phyloP scores from a whole-genome alignment of 2,797 vertebrate genomes.

The Urophycis tenuis region DNA sequence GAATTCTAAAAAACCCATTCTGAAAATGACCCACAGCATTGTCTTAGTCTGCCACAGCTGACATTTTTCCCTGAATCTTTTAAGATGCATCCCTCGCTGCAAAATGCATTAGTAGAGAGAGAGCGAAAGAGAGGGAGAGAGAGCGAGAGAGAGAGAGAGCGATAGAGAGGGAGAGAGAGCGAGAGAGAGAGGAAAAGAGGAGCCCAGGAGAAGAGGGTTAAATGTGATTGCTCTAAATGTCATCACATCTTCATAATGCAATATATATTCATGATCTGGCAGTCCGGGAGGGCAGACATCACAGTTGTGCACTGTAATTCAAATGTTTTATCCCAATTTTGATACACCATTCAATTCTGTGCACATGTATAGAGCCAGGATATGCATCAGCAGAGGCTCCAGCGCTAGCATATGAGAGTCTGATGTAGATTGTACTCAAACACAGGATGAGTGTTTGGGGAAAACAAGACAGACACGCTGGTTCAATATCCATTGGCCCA shows the following conservation, averaged over 20 bases:
- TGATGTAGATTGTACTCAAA: conserved; percentile 23
- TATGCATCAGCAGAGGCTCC: conserved; percentile 26
- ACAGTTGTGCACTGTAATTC: conserved; percentile 68
- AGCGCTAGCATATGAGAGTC: conserved; percentile 20
- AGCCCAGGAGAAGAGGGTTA: conserved; percentile 66
- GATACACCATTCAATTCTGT: conserved; percentile 48
- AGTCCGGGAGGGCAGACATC: conserved; percentile 65
- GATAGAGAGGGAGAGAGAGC: conserved; percentile 24
- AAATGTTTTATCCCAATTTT: conserved; percentile 66
- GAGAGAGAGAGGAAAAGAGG: conserved; percentile 60
- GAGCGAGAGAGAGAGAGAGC: neutral
- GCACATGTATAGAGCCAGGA: conserved; percentile 36
- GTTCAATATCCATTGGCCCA: neutral
- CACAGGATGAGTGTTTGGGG: neutral
- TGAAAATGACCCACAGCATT: conserved; percentile 57
- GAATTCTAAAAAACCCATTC: conserved; percentile 54
- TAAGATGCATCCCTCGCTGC: conserved; percentile 67
- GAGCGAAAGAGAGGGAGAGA: neutral
- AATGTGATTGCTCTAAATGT: conserved; percentile 74
- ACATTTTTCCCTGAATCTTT: conserved; percentile 69
- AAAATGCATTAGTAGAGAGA: conserved; percentile 61
- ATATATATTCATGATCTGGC: conserved; percentile 77
- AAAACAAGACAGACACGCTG: neutral
- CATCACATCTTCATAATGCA: conserved; percentile 75
- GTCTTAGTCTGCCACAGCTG: conserved; percentile 58